phyloP scores from a whole-genome alignment of 2,113 vertebrate species.

The Cheilinus undulatus region DNA sequence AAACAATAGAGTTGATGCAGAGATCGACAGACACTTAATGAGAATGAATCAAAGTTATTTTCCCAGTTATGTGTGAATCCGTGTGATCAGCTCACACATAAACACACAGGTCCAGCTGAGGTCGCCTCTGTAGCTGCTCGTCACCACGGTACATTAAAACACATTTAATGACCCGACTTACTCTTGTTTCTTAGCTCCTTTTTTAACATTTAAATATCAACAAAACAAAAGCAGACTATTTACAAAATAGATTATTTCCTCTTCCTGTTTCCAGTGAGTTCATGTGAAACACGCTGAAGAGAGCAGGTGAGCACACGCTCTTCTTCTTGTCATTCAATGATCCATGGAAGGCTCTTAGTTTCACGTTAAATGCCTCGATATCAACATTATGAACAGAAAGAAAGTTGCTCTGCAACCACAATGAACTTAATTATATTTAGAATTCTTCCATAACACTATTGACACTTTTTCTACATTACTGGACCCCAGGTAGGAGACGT shows the following conservation, averaged over 20 bases:
- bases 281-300: conserved; percentile 76
- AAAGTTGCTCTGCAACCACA: conserved; percentile 94
- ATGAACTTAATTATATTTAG: conserved; percentile 84
- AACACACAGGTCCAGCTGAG: conserved; percentile 57
- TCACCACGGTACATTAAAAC: conserved; percentile 66
- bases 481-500: conserved; percentile 12
- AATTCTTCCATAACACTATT: conserved; percentile 69
- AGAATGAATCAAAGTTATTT: conserved; percentile 49
- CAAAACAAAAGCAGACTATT: conserved; percentile 74
- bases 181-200: conserved; percentile 10
- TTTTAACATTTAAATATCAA: conserved; percentile 84
- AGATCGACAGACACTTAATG: conserved; percentile 61
- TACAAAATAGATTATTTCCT: conserved; percentile 84
- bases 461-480: conserved; percentile 36
- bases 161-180: conserved; percentile 57
- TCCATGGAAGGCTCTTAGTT: conserved; percentile 80
- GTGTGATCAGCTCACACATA: conserved; percentile 7
- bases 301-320: conserved; percentile 79
- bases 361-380: conserved; percentile 83
- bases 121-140: conserved; percentile 41
- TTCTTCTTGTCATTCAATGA: conserved; percentile 84
- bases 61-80: conserved; percentile 30
- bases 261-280: conserved; percentile 86
- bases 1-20: conserved; percentile 70
- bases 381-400: conserved; percentile 80